Evolutionary conservation across 2,888 invertebrate species (phyloP).

Genomic region (Caenorhabditis uteleia): DNA sequence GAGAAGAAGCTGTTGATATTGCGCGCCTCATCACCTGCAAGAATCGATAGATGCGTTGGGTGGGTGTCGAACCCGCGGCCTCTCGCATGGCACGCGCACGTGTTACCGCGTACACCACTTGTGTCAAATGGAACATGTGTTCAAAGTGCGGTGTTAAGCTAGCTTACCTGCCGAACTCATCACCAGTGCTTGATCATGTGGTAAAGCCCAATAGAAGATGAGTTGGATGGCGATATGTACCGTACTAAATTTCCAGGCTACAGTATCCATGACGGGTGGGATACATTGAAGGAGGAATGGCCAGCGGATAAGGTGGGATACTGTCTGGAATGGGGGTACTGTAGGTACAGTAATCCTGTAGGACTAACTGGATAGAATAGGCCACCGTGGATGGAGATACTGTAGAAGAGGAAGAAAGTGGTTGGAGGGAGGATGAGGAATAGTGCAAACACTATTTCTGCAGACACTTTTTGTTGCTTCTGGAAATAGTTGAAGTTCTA

Average conservation of each 20-base stretch:
- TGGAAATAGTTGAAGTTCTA: slow-evolving; percentile 14
- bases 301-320: slow-evolving; percentile 15
- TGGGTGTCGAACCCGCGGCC: too few relatives aligned
- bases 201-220: slow-evolving; percentile 44
- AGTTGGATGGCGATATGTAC: slow-evolving; percentile 43
- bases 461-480: slow-evolving; percentile 47
- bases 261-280: slow-evolving; percentile 42
- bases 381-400: slow-evolving; percentile 45
- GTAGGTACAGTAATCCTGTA: background rate
- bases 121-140: background rate
- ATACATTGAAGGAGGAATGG: slow-evolving; percentile 43
- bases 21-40: slow-evolving; percentile 41
- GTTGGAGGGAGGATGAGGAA: slow-evolving; percentile 30
- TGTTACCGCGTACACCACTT: background rate
- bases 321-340: too few relatives aligned
- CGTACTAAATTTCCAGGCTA: slow-evolving; percentile 42
- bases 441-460: slow-evolving; percentile 29
- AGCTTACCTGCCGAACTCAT: slow-evolving; percentile 33
- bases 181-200: slow-evolving; percentile 45
- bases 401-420: slow-evolving; percentile 44
- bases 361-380: slow-evolving; percentile 25
- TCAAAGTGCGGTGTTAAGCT: background rate
- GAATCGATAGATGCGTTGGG: too few relatives aligned
- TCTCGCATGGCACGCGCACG: too few relatives aligned
- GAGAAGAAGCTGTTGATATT: slow-evolving; percentile 49